Evolutionary conservation across 2,113 vertebrate genomes (phyloP), one percentile per base, ranked within the genome.

Genomic region (Ameiurus melas): DNA sequence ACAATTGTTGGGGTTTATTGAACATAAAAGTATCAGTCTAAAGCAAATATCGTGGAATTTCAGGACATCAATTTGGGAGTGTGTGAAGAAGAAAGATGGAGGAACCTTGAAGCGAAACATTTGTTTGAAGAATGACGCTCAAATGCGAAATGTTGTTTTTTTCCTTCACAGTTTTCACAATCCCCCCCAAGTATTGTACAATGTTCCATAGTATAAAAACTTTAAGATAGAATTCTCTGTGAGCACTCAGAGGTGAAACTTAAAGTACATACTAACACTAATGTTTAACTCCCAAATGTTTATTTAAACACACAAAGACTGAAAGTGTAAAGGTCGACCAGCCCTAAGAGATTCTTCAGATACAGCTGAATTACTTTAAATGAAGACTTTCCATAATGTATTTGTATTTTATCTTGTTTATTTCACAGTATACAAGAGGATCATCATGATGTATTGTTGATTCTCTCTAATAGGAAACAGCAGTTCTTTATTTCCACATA

Each of bases 241-340:
- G 13, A 70, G n/a, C 66, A 30, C 14, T 4, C 64, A 64, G 62
- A 30, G 13, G 0, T 17, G 3, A 70, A 14, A 57, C 17, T 19
- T 3, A 57, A 33, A 58, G 62, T 66, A 33, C 75, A 88, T 19
- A 22, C 14, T 9, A 66, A 78, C 53, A 83, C 27, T 86, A 89
- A 87, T 91, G 53, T 87, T 86, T 86, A 83, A 87, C 86, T 64
- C 57, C 17, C 25, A 13, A 43, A 87, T 85, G 55, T 77, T 33
- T 89, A 64, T 82, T 83, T 62, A 47, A 36, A 64, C 70, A 89
- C 85, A 83, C 83, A 89, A 60, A 64, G 36, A 39, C 78, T 83
- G 36, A 43, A 57, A 83, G 86, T 83, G 16, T 68, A 89, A 90
- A 91, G 86, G 70, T 88, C 83, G 78, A 14, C 19, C 27, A 85